phyloP scores from a whole-genome alignment of 2,888 invertebrate genomes.

The Alcis repandata region DNA sequence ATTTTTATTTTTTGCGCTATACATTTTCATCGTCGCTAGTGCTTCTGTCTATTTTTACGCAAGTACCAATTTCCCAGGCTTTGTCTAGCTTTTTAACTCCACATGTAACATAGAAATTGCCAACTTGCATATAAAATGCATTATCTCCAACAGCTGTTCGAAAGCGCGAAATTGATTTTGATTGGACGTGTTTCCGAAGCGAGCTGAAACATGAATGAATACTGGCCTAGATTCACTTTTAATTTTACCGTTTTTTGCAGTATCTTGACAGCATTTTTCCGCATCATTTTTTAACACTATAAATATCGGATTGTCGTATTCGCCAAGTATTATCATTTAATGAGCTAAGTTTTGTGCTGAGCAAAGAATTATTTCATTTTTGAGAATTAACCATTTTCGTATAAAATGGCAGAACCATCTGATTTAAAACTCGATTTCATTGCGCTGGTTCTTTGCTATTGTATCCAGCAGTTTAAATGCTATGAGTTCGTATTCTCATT shows the following conservation, averaged over 20 bases:
- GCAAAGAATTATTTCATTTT: too few relatives aligned
- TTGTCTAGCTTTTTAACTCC: not conserved
- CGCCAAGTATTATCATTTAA: not conserved
- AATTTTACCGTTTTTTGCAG: not conserved
- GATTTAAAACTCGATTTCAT: too few relatives aligned
- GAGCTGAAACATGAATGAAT: slow-evolving; percentile 22
- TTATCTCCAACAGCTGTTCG: slow-evolving; percentile 32
- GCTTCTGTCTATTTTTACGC: not conserved
- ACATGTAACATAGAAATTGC: slow-evolving; percentile 3
- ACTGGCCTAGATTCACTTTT: slow-evolving; percentile 24
- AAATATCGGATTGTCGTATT: not conserved
- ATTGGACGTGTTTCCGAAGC: slow-evolving; percentile 31
- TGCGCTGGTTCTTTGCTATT: too few relatives aligned
- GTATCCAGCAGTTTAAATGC: too few relatives aligned
- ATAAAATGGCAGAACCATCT: too few relatives aligned
- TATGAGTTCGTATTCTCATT: too few relatives aligned
- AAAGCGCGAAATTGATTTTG: slow-evolving; percentile 46
- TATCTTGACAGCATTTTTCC: not conserved
- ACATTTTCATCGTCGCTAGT: too few relatives aligned
- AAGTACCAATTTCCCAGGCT: not conserved
- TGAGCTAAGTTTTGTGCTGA: too few relatives aligned
- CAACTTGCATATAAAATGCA: slow-evolving; percentile 29
- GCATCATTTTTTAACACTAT: not conserved
- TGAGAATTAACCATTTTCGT: too few relatives aligned
- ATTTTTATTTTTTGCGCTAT: too few relatives aligned